phyloP scores from a whole-genome alignment of 1,140 invertebrate genomes.

The Drosophila tani region DNA sequence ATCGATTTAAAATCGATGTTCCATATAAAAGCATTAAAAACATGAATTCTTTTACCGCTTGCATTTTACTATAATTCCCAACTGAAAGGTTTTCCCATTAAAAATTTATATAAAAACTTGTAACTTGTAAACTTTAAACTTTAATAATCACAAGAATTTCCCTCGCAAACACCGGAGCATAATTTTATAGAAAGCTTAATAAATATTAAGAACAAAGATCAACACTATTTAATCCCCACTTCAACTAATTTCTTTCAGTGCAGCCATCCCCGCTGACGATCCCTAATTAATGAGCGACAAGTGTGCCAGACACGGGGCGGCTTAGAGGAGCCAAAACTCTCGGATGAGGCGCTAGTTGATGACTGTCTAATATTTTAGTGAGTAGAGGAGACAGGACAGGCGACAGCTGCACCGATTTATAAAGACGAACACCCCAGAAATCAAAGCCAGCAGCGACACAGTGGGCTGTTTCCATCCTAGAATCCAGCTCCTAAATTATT shows the following conservation, averaged over 20 bases:
- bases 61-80: too few relatives aligned
- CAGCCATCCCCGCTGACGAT: conserved; percentile 32
- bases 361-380: conserved; percentile 73
- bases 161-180: too few relatives aligned
- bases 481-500: neutral
- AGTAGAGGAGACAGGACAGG: conserved; percentile 19
- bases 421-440: conserved; percentile 54
- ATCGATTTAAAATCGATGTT: too few relatives aligned
- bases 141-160: too few relatives aligned
- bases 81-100: too few relatives aligned
- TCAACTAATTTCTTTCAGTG: neutral
- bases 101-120: too few relatives aligned
- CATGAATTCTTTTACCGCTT: too few relatives aligned
- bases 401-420: conserved; percentile 68
- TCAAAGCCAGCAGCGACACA: conserved; percentile 1
- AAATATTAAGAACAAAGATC: neutral
- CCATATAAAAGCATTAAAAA: neutral
- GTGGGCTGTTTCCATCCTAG: neutral
- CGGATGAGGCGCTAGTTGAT: conserved; percentile 54
- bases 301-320: conserved; percentile 52
- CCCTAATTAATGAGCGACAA: conserved; percentile 80
- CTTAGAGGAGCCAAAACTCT: conserved; percentile 49
- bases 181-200: too few relatives aligned
- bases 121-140: too few relatives aligned
- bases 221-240: neutral